Conservation (phyloP, 2,113 vertebrate genomes). For the Plecotus auritus region DNA sequence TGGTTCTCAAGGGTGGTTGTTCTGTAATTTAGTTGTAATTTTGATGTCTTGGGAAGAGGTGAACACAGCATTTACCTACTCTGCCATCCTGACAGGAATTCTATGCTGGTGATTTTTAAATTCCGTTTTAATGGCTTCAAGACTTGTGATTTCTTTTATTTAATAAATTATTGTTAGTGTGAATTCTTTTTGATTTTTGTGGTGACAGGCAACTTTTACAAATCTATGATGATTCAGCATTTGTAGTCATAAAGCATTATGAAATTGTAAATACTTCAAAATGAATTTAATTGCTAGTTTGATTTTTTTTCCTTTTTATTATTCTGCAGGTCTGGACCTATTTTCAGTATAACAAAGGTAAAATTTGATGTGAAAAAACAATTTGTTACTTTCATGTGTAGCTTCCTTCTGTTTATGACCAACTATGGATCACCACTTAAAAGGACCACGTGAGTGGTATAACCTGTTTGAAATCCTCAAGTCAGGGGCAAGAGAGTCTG, state of each 20-base stretch:
- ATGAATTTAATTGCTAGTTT: conserved; percentile 27
- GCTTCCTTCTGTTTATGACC: conserved; percentile 19
- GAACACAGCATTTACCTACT: background rate
- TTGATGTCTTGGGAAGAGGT: background rate
- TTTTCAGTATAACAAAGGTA: conserved; percentile 50
- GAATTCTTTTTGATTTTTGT: background rate
- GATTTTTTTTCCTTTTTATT: conserved; percentile 3
- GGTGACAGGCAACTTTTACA: background rate
- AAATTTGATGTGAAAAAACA: conserved; percentile 1
- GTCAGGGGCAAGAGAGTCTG: background rate
- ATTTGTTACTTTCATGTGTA: conserved; percentile 33
- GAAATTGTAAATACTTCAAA: conserved; percentile 2
- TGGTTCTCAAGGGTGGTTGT: background rate
- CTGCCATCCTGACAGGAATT: background rate
- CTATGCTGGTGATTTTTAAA: background rate
- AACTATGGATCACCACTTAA: conserved; percentile 22
- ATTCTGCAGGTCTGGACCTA: background rate
- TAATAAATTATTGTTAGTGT: background rate
- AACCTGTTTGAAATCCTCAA: conserved; percentile 47
- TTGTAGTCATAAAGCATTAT: background rate
- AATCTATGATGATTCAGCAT: background rate
- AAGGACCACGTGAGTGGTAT: background rate
- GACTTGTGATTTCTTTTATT: conserved; percentile 8
- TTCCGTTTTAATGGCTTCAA: background rate
- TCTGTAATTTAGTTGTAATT: background rate